Evolutionary conservation across 2,888 invertebrate species (phyloP).

Genomic region (Bedellia somnulentella): DNA sequence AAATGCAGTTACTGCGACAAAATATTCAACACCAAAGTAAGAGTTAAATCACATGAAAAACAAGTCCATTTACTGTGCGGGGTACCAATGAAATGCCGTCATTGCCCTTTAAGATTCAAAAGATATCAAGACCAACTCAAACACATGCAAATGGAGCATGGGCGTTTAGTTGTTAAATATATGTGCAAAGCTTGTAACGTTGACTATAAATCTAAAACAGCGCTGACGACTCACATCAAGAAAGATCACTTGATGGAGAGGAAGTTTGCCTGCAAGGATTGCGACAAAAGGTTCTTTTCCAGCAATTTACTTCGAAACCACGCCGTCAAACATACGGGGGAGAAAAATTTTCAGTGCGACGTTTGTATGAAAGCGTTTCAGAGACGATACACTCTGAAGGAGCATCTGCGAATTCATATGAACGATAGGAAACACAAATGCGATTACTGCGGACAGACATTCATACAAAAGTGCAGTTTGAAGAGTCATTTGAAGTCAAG

Average conservation of each 20-base stretch:
- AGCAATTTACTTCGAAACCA: slow-evolving; percentile 50
- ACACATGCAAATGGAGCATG: no score
- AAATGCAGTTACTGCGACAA: background rate
- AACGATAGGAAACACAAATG: slow-evolving; percentile 18
- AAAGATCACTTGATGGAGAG: slow-evolving; percentile 45
- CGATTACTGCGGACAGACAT: slow-evolving; percentile 16
- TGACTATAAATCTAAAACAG: slow-evolving; percentile 42
- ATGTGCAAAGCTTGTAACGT: slow-evolving; percentile 46
- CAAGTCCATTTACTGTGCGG: background rate
- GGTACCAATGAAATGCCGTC: slow-evolving; percentile 24
- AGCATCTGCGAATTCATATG: slow-evolving; percentile 30
- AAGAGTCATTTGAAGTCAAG: slow-evolving; percentile 17
- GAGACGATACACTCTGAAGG: slow-evolving; percentile 38
- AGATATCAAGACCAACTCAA: no score
- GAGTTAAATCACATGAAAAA: no score
- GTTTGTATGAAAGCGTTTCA: slow-evolving; percentile 61
- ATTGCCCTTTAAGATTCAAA: no score
- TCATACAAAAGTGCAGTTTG: slow-evolving; percentile 23
- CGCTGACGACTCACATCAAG: slow-evolving; percentile 39
- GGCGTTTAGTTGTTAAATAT: no score
- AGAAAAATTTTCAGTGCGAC: slow-evolving; percentile 60
- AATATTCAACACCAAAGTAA: no score
- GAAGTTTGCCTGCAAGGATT: slow-evolving; percentile 43
- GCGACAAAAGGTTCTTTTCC: slow-evolving; percentile 47
- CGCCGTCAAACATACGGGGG: slow-evolving; percentile 48